phyloP scores from a whole-genome alignment of 1,140 invertebrate genomes.

The Cydia fagiglandana region DNA sequence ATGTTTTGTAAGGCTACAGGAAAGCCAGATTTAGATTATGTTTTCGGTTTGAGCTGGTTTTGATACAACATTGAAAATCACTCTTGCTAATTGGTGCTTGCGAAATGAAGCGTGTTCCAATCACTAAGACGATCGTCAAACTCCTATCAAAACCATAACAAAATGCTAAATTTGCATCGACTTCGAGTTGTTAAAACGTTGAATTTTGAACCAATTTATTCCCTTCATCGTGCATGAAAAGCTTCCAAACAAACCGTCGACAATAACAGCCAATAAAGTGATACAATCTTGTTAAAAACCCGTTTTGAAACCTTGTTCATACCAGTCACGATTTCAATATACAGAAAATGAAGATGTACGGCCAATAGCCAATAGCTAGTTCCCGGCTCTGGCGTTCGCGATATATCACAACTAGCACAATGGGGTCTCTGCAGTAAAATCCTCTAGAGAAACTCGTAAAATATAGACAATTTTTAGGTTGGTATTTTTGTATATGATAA shows the following conservation, averaged over 20 bases:
- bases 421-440: not conserved
- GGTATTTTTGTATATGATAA: not conserved
- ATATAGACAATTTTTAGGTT: not conserved
- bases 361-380: constrained; percentile 6
- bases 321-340: constrained; percentile 32
- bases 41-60: too few relatives aligned
- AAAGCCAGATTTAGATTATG: too few relatives aligned
- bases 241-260: not conserved
- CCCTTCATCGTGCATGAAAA: not conserved
- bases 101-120: too few relatives aligned
- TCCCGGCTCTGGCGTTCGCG: constrained; percentile 19
- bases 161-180: too few relatives aligned
- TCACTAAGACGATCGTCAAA: too few relatives aligned
- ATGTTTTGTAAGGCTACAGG: too few relatives aligned
- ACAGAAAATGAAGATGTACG: constrained; percentile 26
- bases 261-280: constrained; percentile 16
- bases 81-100: too few relatives aligned
- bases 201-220: too few relatives aligned
- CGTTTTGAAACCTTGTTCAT: constrained; percentile 29
- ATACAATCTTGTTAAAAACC: constrained; percentile 14
- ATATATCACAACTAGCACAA: constrained; percentile 31
- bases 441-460: constrained; percentile 18
- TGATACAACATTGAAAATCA: too few relatives aligned
- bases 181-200: too few relatives aligned
- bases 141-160: too few relatives aligned